A percentile compares a stretch with the other conserved stretches of the same genome.
Conservation (phyloP, 2,888 invertebrate species). For the Apodemia zela region DNA sequence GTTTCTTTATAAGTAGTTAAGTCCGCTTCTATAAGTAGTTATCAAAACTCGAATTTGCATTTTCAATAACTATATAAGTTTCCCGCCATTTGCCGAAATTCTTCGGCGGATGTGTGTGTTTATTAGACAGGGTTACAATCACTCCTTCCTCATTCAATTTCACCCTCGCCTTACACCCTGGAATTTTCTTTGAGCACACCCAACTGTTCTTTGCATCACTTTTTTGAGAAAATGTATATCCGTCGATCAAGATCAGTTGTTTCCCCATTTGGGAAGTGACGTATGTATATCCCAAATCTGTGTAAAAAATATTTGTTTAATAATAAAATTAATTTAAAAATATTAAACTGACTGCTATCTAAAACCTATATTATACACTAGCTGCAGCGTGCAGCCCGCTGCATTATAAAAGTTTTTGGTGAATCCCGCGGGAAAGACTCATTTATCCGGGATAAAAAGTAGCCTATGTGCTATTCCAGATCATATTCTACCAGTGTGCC, state of each 20-base stretch:
- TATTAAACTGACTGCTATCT: too few species aligned
- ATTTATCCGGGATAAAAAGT: too few species aligned
- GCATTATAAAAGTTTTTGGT: too few species aligned
- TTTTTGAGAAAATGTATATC: conserved; percentile 40
- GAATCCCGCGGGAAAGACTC: too few species aligned
- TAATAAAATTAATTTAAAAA: too few species aligned
- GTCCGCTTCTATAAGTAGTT: background rate
- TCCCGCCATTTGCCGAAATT: background rate
- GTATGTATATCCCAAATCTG: background rate
- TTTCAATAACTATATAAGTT: background rate
- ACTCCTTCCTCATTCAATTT: conserved; percentile 23
- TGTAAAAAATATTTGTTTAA: background rate
- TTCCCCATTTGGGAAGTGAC: conserved; percentile 31
- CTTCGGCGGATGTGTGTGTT: conserved; percentile 5
- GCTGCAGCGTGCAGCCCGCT: too few species aligned
- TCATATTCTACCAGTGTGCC: too few species aligned
- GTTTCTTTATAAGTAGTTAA: too few species aligned
- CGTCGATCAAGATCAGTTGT: conserved; percentile 37
- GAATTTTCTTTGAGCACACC: conserved; percentile 43
- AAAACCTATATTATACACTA: too few species aligned
- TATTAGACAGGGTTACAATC: background rate
- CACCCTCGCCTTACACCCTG: conserved; percentile 38
- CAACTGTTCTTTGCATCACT: conserved; percentile 31
- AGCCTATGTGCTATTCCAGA: too few species aligned
- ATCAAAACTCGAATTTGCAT: background rate